Conservation (phyloP, 1,140 invertebrate genomes). For the Laupala kohalensis region DNA sequence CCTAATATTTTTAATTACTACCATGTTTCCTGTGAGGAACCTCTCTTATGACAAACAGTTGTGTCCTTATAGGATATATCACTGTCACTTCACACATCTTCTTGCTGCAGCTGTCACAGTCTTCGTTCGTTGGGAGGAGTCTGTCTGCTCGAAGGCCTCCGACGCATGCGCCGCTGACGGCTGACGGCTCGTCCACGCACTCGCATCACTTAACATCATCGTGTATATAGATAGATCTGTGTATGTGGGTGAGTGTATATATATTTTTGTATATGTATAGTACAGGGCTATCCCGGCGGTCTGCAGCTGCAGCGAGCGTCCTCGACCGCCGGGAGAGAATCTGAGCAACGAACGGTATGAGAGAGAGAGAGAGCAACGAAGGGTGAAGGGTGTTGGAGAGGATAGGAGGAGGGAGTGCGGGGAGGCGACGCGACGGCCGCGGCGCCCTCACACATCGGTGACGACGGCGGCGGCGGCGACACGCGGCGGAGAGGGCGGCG, state of each 20-base stretch:
- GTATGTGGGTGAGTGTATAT: neutral
- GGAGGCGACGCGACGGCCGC: neutral
- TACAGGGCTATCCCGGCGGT: neutral
- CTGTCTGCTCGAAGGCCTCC: too few species aligned
- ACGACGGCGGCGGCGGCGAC: neutral
- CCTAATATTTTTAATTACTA: too few species aligned
- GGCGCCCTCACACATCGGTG: constrained; percentile 11
- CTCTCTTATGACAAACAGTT: too few species aligned
- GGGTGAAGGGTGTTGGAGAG: too few species aligned
- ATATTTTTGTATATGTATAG: neutral
- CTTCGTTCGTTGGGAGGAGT: too few species aligned
- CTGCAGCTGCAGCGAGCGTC: neutral
- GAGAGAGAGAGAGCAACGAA: neutral
- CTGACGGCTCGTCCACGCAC: neutral
- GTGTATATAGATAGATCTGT: neutral
- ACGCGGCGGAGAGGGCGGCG: neutral
- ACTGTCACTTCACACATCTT: too few species aligned
- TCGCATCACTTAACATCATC: neutral
- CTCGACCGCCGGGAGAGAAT: neutral
- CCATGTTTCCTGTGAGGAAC: too few species aligned
- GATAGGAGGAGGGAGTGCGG: too few species aligned
- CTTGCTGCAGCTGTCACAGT: too few species aligned
- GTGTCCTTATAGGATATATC: too few species aligned
- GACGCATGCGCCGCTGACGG: neutral
- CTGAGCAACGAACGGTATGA: neutral